Evolutionary conservation across 1,140 invertebrate genomes (phyloP).

Genomic region (Anoplophora glabripennis): DNA sequence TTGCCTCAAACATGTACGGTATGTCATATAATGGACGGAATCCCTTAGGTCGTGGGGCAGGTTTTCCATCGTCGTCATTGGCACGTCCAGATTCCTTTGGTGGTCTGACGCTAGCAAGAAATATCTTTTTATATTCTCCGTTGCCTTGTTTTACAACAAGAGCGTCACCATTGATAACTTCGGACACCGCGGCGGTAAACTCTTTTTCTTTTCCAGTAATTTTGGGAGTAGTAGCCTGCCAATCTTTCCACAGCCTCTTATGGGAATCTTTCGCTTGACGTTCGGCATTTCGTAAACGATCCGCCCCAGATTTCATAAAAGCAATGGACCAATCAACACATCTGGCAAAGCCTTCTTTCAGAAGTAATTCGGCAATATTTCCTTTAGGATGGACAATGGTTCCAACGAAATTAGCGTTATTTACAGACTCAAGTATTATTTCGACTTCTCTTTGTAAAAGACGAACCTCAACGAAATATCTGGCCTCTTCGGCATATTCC

Average conservation of each 20-base stretch:
- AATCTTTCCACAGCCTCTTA: slow-evolving; percentile 55
- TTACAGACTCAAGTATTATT: slow-evolving; percentile 86
- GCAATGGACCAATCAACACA: slow-evolving; percentile 98
- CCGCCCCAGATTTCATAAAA: slow-evolving; percentile 74
- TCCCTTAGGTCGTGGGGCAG: slow-evolving; percentile 60
- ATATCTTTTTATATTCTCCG: slow-evolving; percentile 85
- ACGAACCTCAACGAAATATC: slow-evolving; percentile 87
- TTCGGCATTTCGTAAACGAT: slow-evolving; percentile 82
- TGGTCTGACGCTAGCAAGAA: slow-evolving; percentile 91
- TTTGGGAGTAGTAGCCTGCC: slow-evolving; percentile 61
- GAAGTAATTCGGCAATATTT: slow-evolving; percentile 92
- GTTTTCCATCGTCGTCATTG: slow-evolving; percentile 60
- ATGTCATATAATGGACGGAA: slow-evolving; percentile 93
- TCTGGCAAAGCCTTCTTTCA: slow-evolving; percentile 79
- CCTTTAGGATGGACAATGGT: slow-evolving; percentile 89
- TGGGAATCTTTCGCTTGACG: slow-evolving; percentile 75
- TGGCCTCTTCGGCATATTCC: slow-evolving; percentile 77
- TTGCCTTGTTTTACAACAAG: slow-evolving; percentile 79
- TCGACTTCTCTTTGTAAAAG: slow-evolving; percentile 92
- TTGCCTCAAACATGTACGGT: slow-evolving; percentile 96
- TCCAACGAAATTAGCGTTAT: slow-evolving; percentile 91
- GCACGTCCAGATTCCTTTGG: slow-evolving; percentile 66
- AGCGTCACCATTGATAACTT: slow-evolving; percentile 93
- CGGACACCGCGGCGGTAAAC: slow-evolving; percentile 82
- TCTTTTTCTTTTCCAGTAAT: slow-evolving; percentile 77